These are phyloP conservation scores for Sminthopsis crassicaudata DNA, from an alignment of 2,113 vertebrate species.

Conservation along the genomic window DNA sequence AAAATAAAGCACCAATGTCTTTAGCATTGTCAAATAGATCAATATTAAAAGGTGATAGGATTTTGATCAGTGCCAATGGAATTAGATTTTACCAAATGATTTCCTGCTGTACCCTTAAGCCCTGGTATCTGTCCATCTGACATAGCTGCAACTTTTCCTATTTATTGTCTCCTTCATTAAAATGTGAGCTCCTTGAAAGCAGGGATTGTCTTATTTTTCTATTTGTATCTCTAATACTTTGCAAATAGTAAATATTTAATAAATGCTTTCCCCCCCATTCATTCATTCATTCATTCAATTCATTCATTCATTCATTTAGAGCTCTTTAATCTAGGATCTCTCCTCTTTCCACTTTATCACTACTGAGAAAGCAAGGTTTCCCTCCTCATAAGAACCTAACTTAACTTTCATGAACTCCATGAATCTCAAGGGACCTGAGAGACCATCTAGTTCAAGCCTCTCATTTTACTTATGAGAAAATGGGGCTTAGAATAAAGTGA, in stretches of 20 bases:
- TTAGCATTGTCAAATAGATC: neutral
- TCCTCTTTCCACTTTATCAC: neutral
- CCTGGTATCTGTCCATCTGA: neutral
- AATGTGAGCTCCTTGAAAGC: neutral
- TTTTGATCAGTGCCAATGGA: neutral
- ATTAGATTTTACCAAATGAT: neutral
- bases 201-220: neutral
- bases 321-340: neutral
- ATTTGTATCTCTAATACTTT: neutral
- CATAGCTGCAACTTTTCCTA: neutral
- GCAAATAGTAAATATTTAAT: too few relatives aligned
- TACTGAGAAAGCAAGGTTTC: neutral
- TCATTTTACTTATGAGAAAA: neutral
- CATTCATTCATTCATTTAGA: neutral
- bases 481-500: neutral
- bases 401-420: neutral
- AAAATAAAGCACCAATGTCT: neutral
- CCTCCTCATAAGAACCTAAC: neutral
- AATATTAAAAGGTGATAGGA: neutral
- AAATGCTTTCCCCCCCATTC: neutral
- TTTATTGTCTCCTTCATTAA: neutral
- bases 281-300: neutral
- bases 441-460: neutral
- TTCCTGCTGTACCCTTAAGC: neutral
- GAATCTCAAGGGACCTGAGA: neutral